Base-by-base conservation (phyloP, 2,113 vertebrate species). In the Cnemophilus loriae region DNA sequence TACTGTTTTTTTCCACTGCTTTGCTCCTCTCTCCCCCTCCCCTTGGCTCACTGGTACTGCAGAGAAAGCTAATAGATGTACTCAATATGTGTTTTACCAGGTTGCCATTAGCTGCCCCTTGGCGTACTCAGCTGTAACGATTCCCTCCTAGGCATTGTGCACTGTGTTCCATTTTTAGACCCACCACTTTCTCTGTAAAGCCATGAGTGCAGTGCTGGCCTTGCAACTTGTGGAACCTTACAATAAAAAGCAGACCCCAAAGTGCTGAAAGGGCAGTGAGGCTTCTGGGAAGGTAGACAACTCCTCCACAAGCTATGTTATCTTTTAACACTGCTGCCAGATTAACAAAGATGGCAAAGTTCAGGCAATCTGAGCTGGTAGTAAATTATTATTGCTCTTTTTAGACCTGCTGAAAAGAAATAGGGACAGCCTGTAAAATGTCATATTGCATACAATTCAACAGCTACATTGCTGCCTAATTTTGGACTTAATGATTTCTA, bases 111-210 rank as follows among this genome's bases (percentile, higher is more conserved):
- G 60, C 39, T 37, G 86, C 85, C 83, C 67, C 91, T 35, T 52
- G 37, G 73, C 12, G 5, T 7, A 15, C 70, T 95, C 80, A 15
- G 61, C 64, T 60, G 21, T 86, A 95, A 92, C 9, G 76, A 84
- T 90, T 94, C 90, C 92, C 57, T 94, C 90, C 92, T 56, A 84
- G 83, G 63, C 85, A 56, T 22, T 24, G 30, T 39, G 61, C 35
- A 61, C 24, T 12, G 3, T 13, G 27, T 76, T 96, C 88, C 84
- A 75, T 82, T 91, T 85, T 97, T 74, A 97, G 91, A 76, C 12
- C 27, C 67, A 84, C 23, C 37, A 20, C 65, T 44, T 77, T 92
- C 74, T 37, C 46, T 47, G 23, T 26, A 86, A 82, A 85, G 67
- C 76, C 76, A 32, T 4, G 49, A 93, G 67, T 3, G 5, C 57